These are phyloP conservation scores for Agrenia bidenticulata DNA, from an alignment of 2,888 invertebrate genomes.

Conservation along the genomic window DNA sequence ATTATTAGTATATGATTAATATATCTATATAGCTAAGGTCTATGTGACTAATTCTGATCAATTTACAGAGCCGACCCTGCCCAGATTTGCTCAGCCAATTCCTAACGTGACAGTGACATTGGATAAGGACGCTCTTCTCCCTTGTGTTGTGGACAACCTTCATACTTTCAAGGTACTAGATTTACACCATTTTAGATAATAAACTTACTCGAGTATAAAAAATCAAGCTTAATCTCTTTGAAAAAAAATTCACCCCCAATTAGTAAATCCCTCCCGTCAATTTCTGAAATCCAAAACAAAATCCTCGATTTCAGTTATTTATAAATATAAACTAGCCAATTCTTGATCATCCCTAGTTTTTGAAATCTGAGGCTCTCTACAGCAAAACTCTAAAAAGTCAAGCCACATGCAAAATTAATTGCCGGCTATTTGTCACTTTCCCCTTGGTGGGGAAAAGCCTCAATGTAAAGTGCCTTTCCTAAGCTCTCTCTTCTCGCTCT, in stretches of 20 bases:
- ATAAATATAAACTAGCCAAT: too few species aligned
- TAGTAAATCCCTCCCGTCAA: too few species aligned
- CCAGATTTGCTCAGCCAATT: constrained; percentile 83
- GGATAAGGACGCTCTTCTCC: constrained; percentile 80
- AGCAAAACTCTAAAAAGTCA: constrained; percentile 5
- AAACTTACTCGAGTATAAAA: too few species aligned
- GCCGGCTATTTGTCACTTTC: constrained; percentile 48
- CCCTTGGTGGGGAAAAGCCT: constrained; percentile 20
- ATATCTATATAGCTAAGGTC: too few species aligned
- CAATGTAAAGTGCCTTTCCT: constrained; percentile 10
- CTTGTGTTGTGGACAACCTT: constrained; percentile 86
- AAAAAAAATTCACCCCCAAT: too few species aligned
- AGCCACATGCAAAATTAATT: constrained; percentile 47
- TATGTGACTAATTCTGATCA: too few species aligned
- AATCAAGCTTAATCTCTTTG: too few species aligned
- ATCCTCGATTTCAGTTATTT: too few species aligned
- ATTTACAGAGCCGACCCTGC: constrained; percentile 68
- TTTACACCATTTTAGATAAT: too few species aligned
- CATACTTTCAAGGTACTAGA: constrained; percentile 83
- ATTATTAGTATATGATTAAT: too few species aligned
- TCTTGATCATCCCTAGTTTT: too few species aligned
- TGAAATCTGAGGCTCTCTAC: background rate
- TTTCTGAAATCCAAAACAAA: too few species aligned
- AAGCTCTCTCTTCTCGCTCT: constrained; percentile 15
- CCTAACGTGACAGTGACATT: constrained; percentile 87